Evolutionary conservation across 2,888 invertebrate species (phyloP), one percentile per base, ranked within the genome.

Genomic region (Diabrotica balteata): DNA sequence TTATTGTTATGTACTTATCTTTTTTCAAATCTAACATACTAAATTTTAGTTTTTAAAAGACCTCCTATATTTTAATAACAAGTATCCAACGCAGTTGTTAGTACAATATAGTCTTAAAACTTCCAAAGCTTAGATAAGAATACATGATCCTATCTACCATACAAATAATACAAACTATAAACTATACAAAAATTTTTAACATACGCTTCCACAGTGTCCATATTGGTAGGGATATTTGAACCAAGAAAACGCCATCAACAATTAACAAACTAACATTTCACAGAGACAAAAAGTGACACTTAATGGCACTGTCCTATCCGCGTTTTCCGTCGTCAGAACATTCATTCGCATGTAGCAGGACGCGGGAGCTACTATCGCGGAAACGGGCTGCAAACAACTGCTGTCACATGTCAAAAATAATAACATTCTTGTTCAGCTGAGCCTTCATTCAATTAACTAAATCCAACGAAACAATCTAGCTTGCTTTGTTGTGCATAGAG

Each of bases 381-480:
- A 55, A 47, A 60, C 53, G 53, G 49, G 64, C 64, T 54, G 54
- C 64, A 54, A 72, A 70, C 71, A 72, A 74, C 72, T 69, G 70
- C 66, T 70, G 68, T 71, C 73, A 73, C 72, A 73, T 68, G 74
- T 73, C 74, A 72, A 67, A 70, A 54, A 66, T 70, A 62, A 70
- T 66, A 68, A 64, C 68, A 62, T 68, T 66, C 68, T 68, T 66
- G 69, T 72, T 69, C 67, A 63, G 62, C 60, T 53, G 68, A 60
- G 69, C 59, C 63, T 68, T 66, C 67, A 70, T 71, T 69, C 69
- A 65, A 69, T 73, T 72, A 75, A 74, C 72, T 73, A 73, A 75
- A 67, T 67, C 61, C 46, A 65, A 71, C 63, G 67, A 69, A 67
- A 71, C 72, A 69, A 70, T 71, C 59, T 59, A 59, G 63, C 50